phyloP scores from a whole-genome alignment of 2,113 vertebrate species.

The Nansenia antarctica region DNA sequence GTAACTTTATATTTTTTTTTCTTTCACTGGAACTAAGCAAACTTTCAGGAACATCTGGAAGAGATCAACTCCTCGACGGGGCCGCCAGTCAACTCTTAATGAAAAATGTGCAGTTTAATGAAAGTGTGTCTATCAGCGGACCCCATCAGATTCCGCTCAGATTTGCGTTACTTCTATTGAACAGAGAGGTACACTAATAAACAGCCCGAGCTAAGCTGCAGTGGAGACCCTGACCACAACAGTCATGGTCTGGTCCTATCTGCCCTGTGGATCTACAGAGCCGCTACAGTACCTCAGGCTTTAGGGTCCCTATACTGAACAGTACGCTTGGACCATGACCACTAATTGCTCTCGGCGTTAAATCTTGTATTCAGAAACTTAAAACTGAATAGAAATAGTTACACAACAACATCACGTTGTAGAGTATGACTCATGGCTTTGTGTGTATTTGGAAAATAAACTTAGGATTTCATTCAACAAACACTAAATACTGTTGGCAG shows the following conservation, averaged over 20 bases:
- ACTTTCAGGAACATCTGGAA: slow-evolving; percentile 74
- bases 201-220: slow-evolving; percentile 35
- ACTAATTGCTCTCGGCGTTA: slow-evolving; percentile 63
- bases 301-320: slow-evolving; percentile 44
- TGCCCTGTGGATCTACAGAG: slow-evolving; percentile 53
- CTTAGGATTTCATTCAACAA: slow-evolving; percentile 50
- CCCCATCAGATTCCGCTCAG: slow-evolving; percentile 60
- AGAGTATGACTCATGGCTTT: slow-evolving; percentile 53
- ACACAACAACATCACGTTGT: slow-evolving; percentile 53
- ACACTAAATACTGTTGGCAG: slow-evolving; percentile 57
- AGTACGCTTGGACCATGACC: slow-evolving; percentile 45
- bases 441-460: slow-evolving; percentile 35
- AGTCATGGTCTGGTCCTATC: slow-evolving; percentile 54
- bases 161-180: slow-evolving; percentile 60
- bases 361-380: slow-evolving; percentile 62
- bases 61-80: slow-evolving; percentile 62
- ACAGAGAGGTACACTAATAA: slow-evolving; percentile 66
- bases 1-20: slow-evolving; percentile 15
- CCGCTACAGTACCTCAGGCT: slow-evolving; percentile 43
- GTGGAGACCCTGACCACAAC: slow-evolving; percentile 50
- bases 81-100: slow-evolving; percentile 56
- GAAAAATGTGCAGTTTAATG: slow-evolving; percentile 50
- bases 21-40: slow-evolving; percentile 50
- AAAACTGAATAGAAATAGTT: slow-evolving; percentile 63
- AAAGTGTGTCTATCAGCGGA: slow-evolving; percentile 67